Conservation (phyloP, 1,140 invertebrate species). For the Euschistus heros region DNA sequence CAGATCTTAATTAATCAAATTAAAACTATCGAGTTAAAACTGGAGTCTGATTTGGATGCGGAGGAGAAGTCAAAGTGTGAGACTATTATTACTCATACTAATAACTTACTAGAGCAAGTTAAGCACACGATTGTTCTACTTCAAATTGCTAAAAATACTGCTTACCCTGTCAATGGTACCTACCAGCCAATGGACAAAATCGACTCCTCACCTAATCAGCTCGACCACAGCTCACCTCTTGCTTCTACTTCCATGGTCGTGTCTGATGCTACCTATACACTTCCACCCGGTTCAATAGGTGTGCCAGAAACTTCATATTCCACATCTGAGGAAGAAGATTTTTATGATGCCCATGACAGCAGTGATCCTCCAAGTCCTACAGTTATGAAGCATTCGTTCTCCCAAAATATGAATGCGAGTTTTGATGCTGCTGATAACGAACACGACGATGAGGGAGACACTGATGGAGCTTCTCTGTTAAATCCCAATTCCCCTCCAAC, state of each 20-base stretch:
- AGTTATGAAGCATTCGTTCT: neutral
- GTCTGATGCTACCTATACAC: too few species aligned
- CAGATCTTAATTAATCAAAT: conserved; percentile 93
- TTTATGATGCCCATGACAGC: conserved; percentile 80
- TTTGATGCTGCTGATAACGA: neutral
- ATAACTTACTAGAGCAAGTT: conserved; percentile 79
- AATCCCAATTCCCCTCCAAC: conserved; percentile 5
- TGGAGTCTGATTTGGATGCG: conserved; percentile 37
- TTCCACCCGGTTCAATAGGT: conserved; percentile 1
- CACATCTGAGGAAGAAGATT: conserved; percentile 93
- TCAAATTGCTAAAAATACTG: conserved; percentile 93
- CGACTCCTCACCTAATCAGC: too few species aligned
- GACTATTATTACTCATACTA: conserved; percentile 45
- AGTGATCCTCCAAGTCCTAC: conserved; percentile 17
- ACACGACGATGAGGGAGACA: neutral
- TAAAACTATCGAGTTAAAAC: conserved; percentile 41
- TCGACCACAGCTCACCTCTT: too few species aligned
- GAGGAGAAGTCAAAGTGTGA: conserved; percentile 37
- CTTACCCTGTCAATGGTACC: conserved; percentile 74
- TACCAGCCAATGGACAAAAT: conserved; percentile 42
- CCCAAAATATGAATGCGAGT: neutral
- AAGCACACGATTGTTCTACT: conserved; percentile 95
- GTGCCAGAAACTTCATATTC: conserved; percentile 90
- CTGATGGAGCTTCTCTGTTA: too few species aligned
- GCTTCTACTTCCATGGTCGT: too few species aligned